Base-by-base conservation (phyloP, 2,797 vertebrate genomes). In the Mormyrops attenuatus region DNA sequence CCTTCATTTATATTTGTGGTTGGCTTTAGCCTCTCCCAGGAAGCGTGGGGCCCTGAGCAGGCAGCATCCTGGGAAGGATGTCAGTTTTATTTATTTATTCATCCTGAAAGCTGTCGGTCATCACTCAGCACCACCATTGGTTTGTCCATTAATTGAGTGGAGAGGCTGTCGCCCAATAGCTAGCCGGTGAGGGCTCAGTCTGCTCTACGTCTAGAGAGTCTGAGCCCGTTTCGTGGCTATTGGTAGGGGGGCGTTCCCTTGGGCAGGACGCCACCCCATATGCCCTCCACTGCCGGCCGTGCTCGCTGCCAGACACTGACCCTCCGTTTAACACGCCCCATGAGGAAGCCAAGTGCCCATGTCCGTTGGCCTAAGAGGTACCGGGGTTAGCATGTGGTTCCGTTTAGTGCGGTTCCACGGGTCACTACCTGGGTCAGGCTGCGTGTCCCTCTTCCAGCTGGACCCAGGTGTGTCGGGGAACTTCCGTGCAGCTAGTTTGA, bases 221-320 rank as follows among this genome's bases (percentile, higher is more conserved):
- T 84, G n/a, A 47, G 26, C 38, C 44, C 2, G 8, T 22, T 15
- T 26, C 38, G 7, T 20, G 15, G 15, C 17, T 80, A 47, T 47
- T 80, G 77, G 34, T 47, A n/a, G 26, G 26, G 26, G 53, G 73
- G 77, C 88, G 2, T 9, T 80, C 38, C 22, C 73, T 41, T 13
- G 15, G 88, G 22, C 88, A 30, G 15, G 57, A 11, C 15, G 73
- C 55, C 53, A 34, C 77, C 82, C 88, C 88, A 63, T 85, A 89
- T 89, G 88, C 50, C 88, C 88, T 57, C 88, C 1, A 34, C 38
- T 20, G 2, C 52, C 0, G 41, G n/a, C 49, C 49, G 9, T 22
- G 47, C 49, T 20, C 1, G 80, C 80, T 8, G 41, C 69, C 69
- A 77, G 34, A 17, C 38, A 17, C 6, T 11, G 1, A 22, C 80